phyloP scores from a whole-genome alignment of 2,797 vertebrate genomes.

The Sebastes paucispinis region DNA sequence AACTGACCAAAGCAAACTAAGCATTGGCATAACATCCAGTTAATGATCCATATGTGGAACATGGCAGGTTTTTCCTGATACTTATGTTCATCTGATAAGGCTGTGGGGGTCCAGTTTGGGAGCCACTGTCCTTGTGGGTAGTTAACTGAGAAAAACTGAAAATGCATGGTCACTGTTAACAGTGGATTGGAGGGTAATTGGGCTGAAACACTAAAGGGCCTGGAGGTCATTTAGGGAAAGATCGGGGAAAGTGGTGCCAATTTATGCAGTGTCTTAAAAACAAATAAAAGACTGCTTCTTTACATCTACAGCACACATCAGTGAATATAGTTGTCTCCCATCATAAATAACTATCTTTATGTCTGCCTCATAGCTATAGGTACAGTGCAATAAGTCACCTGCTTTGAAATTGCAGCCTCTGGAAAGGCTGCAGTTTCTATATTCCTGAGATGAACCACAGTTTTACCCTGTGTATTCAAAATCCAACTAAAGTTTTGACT shows the following conservation, averaged over 20 bases:
- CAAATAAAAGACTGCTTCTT: background rate
- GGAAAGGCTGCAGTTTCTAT: background rate
- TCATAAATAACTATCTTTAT: background rate
- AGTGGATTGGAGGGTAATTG: background rate
- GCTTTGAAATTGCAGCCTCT: conserved; percentile 1
- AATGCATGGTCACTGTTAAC: background rate
- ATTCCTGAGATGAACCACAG: conserved; percentile 10
- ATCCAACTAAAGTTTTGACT: conserved; percentile 28
- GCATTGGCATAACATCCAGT: background rate
- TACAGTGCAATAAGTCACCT: background rate
- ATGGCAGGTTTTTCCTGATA: background rate
- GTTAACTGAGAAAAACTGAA: background rate
- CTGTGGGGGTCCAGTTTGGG: background rate
- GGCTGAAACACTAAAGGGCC: background rate
- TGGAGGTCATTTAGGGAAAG: background rate
- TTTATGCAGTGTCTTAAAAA: background rate
- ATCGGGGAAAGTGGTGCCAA: background rate
- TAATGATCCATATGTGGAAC: background rate
- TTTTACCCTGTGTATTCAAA: conserved; percentile 20
- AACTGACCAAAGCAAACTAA: background rate
- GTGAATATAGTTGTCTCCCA: background rate
- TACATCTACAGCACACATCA: background rate
- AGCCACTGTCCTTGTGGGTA: background rate
- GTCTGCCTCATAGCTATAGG: background rate
- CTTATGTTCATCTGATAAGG: no score